Conservation (phyloP, 2,888 invertebrate genomes). For the Imbricaverruca yamaguchii region DNA sequence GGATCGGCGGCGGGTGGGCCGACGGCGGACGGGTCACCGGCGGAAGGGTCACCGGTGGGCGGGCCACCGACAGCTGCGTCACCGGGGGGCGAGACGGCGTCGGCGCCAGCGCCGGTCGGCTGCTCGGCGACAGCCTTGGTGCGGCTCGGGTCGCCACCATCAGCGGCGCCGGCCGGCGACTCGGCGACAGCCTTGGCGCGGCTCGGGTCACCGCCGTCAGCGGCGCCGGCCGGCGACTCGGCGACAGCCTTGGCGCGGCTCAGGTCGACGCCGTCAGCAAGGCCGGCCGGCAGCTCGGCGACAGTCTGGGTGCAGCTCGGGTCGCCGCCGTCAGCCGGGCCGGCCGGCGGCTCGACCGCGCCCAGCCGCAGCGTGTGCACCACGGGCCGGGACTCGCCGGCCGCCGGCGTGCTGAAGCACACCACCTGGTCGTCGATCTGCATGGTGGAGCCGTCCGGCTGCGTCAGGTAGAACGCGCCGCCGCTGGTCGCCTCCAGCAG, state of each 20-base stretch:
- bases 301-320: neutral
- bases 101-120: too few species aligned
- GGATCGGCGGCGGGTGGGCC: neutral
- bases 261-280: neutral
- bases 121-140: neutral
- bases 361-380: slow-evolving; percentile 7
- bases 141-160: too few species aligned
- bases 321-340: neutral
- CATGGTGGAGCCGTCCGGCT: slow-evolving; percentile 7
- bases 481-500: neutral
- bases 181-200: neutral
- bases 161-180: neutral
- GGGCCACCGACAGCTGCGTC: too few species aligned
- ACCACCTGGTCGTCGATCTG: neutral
- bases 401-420: neutral
- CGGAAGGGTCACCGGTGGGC: too few species aligned
- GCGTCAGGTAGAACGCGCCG: neutral
- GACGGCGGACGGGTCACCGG: neutral
- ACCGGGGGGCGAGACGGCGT: too few species aligned
- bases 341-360: neutral
- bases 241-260: neutral
- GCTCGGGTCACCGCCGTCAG: neutral
- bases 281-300: neutral
- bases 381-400: neutral
- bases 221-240: neutral